phyloP scores from a whole-genome alignment of 1,140 invertebrate species.

The Belonocnema kinseyi region DNA sequence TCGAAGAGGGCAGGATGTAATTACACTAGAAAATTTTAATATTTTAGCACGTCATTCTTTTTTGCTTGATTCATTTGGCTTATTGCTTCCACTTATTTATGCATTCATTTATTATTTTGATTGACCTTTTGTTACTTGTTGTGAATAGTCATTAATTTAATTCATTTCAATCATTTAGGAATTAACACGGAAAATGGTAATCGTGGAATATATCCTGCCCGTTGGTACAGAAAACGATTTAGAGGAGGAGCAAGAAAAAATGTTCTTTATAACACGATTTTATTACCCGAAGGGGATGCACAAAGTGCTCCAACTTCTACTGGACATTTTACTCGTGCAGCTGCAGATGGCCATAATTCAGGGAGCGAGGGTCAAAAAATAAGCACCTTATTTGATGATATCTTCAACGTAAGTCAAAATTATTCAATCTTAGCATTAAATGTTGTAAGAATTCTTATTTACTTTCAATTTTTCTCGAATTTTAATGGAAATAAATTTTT shows the following conservation, averaged over 20 bases:
- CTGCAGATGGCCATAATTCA: not conserved
- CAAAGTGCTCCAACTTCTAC: not conserved
- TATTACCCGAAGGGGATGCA: slow-evolving; percentile 18
- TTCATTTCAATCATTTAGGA: not conserved
- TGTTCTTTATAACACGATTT: slow-evolving; percentile 34
- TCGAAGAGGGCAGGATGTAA: too few relatives aligned
- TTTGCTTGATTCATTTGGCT: too few relatives aligned
- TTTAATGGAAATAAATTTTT: slow-evolving; percentile 3
- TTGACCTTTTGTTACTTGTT: not conserved
- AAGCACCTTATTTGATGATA: slow-evolving; percentile 63
- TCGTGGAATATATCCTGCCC: slow-evolving; percentile 35
- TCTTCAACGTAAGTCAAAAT: slow-evolving; percentile 66
- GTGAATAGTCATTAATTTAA: not conserved
- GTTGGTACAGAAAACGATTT: slow-evolving; percentile 50
- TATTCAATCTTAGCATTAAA: too few relatives aligned
- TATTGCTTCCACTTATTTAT: too few relatives aligned
- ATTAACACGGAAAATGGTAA: not conserved
- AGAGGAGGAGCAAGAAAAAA: slow-evolving; percentile 44
- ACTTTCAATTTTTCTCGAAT: not conserved
- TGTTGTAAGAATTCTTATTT: too few relatives aligned
- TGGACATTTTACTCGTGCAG: slow-evolving; percentile 4
- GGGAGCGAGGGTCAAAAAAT: slow-evolving; percentile 38
- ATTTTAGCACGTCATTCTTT: too few relatives aligned
- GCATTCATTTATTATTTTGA: not conserved
- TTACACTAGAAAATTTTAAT: too few relatives aligned